Percentiles rank a stretch among this genome's conserved stretches.
Conservation (phyloP, 2,888 invertebrate genomes). For the Atethmia centrago region DNA sequence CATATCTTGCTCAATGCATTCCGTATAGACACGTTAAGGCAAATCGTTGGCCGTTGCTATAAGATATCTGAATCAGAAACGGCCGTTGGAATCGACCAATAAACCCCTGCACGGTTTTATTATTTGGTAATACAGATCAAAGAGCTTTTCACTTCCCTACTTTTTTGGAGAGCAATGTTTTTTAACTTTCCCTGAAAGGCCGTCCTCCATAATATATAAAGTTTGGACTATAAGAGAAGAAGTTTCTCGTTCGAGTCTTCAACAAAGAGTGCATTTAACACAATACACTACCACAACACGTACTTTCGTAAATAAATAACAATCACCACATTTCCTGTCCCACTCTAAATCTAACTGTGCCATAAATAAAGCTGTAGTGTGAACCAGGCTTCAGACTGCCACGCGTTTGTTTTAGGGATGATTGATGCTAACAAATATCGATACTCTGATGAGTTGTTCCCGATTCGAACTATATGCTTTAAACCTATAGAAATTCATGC, state of each 20-base stretch:
- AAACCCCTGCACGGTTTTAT: conserved; percentile 26
- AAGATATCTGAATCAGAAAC: conserved; percentile 34
- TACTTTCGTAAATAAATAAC: conserved; percentile 16
- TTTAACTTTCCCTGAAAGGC: background rate
- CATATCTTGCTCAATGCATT: conserved; percentile 48
- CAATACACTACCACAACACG: conserved; percentile 18
- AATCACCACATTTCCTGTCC: conserved; percentile 22
- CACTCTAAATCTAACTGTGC: conserved; percentile 18
- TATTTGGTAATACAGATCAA: conserved; percentile 14
- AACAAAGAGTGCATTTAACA: conserved; percentile 15
- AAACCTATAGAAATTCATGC: conserved; percentile 4
- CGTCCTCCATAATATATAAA: background rate
- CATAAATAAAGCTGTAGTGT: conserved; percentile 45
- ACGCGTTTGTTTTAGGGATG: conserved; percentile 46
- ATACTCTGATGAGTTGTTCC: conserved; percentile 53
- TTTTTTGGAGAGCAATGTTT: background rate
- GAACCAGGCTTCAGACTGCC: conserved; percentile 32
- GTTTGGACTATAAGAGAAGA: background rate
- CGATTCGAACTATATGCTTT: conserved; percentile 9
- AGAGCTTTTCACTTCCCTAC: background rate
- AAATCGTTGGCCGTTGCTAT: conserved; percentile 36
- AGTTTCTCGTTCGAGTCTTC: background rate
- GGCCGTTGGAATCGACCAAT: conserved; percentile 11
- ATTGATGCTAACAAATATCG: conserved; percentile 56
- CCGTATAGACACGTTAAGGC: conserved; percentile 41